Percentiles rank a stretch among this genome's conserved stretches.
These are phyloP conservation scores for Imbricaverruca yamaguchii DNA, from an alignment of 2,888 invertebrate genomes.

Conservation along the genomic window DNA sequence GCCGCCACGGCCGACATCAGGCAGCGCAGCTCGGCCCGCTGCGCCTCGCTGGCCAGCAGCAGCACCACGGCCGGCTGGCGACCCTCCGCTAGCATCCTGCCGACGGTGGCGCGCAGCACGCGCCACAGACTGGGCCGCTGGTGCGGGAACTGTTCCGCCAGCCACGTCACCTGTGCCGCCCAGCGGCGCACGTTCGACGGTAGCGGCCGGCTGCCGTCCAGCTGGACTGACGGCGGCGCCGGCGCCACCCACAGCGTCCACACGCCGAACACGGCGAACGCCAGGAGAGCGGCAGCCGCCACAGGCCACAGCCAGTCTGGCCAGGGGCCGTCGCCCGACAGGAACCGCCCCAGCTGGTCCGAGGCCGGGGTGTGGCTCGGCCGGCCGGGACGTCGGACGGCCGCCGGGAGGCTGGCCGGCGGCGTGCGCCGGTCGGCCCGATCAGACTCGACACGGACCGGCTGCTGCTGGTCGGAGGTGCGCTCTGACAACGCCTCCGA, in stretches of 20 bases:
- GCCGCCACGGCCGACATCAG: background rate
- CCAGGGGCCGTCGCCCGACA: no score
- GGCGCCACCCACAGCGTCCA: background rate
- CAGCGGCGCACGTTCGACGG: background rate
- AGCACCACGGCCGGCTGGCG: conserved; percentile 4
- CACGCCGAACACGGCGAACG: no score
- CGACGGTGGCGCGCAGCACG: conserved; percentile 9
- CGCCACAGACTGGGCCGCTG: background rate
- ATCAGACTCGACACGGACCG: no score
- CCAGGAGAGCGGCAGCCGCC: no score
- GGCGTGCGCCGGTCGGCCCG: no score
- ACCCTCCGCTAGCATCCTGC: background rate
- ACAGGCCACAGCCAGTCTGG: no score
- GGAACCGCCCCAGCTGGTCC: no score
- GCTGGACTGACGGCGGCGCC: background rate
- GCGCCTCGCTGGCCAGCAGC: background rate
- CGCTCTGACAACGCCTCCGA: no score
- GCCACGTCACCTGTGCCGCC: background rate
- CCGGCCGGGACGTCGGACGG: no score
- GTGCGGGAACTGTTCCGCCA: background rate
- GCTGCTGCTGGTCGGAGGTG: no score
- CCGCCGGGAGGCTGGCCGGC: no score
- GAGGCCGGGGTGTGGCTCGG: no score
- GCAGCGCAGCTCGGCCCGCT: background rate
- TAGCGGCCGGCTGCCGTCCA: background rate